These are phyloP conservation scores for Gallinago paraguaiae DNA, from an alignment of 2,113 vertebrate species.

Conservation along the genomic window DNA sequence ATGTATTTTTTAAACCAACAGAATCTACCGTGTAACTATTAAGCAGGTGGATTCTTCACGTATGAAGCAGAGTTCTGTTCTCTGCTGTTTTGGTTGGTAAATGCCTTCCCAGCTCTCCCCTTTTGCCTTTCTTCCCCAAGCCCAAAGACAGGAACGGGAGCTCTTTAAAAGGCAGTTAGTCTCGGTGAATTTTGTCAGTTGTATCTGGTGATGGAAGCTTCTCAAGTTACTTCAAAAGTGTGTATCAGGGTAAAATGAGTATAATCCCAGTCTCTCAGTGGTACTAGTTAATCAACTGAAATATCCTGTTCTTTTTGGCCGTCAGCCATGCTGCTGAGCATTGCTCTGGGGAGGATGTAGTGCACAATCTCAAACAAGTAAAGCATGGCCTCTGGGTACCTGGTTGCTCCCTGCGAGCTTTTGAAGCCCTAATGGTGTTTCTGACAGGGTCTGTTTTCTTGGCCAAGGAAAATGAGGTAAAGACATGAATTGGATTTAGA, in stretches of 20 bases:
- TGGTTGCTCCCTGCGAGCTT: neutral
- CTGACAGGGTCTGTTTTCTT: neutral
- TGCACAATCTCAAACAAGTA: neutral
- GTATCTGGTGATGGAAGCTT: constrained; percentile 1
- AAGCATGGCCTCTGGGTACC: neutral
- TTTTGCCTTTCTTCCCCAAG: neutral
- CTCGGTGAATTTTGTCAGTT: constrained; percentile 1
- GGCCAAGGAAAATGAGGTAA: neutral
- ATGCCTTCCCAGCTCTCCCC: neutral
- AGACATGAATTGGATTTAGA: neutral
- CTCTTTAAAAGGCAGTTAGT: neutral
- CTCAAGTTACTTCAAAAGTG: neutral
- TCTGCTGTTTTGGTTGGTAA: neutral
- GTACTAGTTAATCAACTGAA: constrained; percentile 3
- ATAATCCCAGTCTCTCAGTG: neutral
- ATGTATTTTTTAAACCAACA: neutral
- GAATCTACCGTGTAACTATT: neutral
- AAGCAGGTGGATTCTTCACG: neutral
- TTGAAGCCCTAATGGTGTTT: neutral
- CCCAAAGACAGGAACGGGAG: neutral
- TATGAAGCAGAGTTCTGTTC: neutral
- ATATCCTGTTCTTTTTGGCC: constrained; percentile 5
- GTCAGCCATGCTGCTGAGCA: neutral
- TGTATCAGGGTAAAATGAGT: neutral
- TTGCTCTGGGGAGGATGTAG: neutral